Evolutionary conservation across 2,888 invertebrate genomes (phyloP).

Genomic region (Autographa pulchrina): DNA sequence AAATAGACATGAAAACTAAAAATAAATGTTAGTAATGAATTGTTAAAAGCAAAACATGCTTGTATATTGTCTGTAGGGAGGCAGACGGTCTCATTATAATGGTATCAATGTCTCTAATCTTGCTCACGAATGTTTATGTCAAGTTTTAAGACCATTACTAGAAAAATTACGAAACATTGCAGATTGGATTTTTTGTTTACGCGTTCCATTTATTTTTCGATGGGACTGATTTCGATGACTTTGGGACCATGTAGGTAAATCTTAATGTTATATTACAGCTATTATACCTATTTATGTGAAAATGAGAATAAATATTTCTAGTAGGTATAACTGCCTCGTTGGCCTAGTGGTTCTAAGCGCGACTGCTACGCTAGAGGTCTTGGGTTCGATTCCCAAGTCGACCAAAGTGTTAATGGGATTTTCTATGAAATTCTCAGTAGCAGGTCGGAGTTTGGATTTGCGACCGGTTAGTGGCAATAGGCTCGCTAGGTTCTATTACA

Average conservation of each 20-base stretch:
- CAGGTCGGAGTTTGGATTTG: too few species aligned
- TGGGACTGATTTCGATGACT: neutral
- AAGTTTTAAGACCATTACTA: slow-evolving; percentile 29
- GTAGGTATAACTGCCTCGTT: too few species aligned
- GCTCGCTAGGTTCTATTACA: too few species aligned
- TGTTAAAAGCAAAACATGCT: slow-evolving; percentile 43
- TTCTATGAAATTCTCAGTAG: too few species aligned
- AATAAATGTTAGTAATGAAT: slow-evolving; percentile 21
- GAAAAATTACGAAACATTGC: slow-evolving; percentile 21
- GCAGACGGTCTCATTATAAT: slow-evolving; percentile 55
- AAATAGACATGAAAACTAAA: slow-evolving; percentile 14
- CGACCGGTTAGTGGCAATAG: too few species aligned
- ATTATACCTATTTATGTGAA: neutral
- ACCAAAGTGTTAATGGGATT: too few species aligned
- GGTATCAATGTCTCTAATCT: slow-evolving; percentile 57
- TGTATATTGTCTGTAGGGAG: slow-evolving; percentile 51
- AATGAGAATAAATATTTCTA: too few species aligned
- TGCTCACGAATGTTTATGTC: slow-evolving; percentile 42
- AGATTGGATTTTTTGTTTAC: slow-evolving; percentile 1
- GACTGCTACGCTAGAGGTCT: too few species aligned
- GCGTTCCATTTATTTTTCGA: neutral
- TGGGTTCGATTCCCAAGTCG: too few species aligned
- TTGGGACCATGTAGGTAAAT: neutral
- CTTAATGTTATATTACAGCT: neutral
- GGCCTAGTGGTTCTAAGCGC: too few species aligned